Conservation (phyloP, 2,888 invertebrate genomes). For the Agrilus cyanescens region DNA sequence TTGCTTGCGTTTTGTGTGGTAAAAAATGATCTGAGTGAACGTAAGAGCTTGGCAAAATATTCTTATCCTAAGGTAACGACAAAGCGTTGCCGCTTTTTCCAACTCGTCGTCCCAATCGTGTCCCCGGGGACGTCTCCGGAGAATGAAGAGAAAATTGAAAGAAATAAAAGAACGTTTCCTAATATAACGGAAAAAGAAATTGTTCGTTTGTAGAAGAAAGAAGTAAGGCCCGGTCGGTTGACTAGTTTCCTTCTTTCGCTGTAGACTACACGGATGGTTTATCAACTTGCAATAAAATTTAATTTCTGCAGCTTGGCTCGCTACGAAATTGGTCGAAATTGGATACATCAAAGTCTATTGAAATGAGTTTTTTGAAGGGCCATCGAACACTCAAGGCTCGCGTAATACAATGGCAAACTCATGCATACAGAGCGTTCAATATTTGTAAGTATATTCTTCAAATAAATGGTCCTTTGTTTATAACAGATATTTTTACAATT, state of each 20-base stretch:
- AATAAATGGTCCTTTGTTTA: too few species aligned
- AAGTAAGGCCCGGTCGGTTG: slow-evolving; percentile 10
- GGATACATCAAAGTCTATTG: slow-evolving; percentile 18
- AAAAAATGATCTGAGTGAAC: too few species aligned
- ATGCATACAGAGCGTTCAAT: too few species aligned
- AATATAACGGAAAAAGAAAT: slow-evolving; percentile 32
- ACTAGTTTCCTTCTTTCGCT: slow-evolving; percentile 17
- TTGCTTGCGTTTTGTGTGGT: too few species aligned
- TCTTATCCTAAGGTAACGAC: too few species aligned
- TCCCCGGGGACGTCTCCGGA: slow-evolving; percentile 30
- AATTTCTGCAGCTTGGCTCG: slow-evolving; percentile 47
- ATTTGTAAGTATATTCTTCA: too few species aligned
- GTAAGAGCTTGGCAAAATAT: too few species aligned
- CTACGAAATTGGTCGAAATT: slow-evolving; percentile 44
- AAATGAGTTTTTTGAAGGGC: not conserved
- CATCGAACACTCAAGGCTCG: too few species aligned
- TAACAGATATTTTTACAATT: too few species aligned
- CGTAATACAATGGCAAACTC: too few species aligned
- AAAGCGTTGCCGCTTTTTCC: too few species aligned
- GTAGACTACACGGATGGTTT: slow-evolving; percentile 42
- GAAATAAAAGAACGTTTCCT: slow-evolving; percentile 33
- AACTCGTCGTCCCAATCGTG: slow-evolving; percentile 15
- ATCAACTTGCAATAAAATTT: slow-evolving; percentile 46
- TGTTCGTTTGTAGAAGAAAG: slow-evolving; percentile 28
- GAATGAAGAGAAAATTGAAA: slow-evolving; percentile 44